Evolutionary conservation across 2,113 vertebrate genomes (phyloP).

Genomic region (Platycercus adscitus): DNA sequence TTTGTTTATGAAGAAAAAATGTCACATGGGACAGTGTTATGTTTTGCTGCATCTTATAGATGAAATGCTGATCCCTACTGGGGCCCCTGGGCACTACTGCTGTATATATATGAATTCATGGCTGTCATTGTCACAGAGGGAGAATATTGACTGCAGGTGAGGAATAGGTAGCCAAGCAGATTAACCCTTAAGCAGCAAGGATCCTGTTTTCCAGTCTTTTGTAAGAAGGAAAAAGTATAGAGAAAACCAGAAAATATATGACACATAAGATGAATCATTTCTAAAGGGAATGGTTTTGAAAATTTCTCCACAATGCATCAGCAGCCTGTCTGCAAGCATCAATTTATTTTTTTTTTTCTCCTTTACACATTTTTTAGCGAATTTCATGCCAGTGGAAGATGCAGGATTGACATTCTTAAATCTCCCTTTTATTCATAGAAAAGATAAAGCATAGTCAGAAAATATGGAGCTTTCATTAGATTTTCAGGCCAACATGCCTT

Average conservation of each 20-base stretch:
- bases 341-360: conserved; percentile 1
- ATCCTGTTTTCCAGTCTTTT: conserved; percentile 54
- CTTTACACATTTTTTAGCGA: conserved; percentile 35
- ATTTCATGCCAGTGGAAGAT: conserved; percentile 33
- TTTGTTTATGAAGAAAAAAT: conserved; percentile 31
- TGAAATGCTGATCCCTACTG: conserved; percentile 37
- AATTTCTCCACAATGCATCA: conserved; percentile 20
- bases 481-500: neutral
- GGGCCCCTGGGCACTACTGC: neutral
- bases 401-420: conserved; percentile 38
- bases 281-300: conserved; percentile 37
- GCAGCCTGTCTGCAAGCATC: conserved; percentile 8
- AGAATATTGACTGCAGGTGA: conserved; percentile 49
- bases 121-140: neutral
- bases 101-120: conserved; percentile 41
- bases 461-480: neutral
- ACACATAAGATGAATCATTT: conserved; percentile 35
- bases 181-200: conserved; percentile 48
- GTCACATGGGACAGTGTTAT: neutral
- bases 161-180: conserved; percentile 39
- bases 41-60: conserved; percentile 1
- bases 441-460: conserved; percentile 21
- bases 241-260: neutral
- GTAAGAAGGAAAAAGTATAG: conserved; percentile 7
- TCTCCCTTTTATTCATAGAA: neutral